These are phyloP conservation scores for Enteromius unitaeniatus DNA, from an alignment of 2,797 vertebrate genomes.

Conservation along the genomic window DNA sequence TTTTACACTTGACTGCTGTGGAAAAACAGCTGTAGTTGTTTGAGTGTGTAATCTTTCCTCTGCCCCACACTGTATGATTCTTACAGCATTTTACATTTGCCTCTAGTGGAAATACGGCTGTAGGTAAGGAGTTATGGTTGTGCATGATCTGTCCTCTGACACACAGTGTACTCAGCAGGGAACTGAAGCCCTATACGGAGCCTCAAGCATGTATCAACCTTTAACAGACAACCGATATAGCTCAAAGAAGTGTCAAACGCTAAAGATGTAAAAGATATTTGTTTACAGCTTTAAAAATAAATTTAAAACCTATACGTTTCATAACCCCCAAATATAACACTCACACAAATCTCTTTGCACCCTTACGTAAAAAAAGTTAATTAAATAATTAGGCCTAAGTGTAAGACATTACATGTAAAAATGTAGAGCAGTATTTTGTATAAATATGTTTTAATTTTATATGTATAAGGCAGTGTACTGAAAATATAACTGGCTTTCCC, in stretches of 20 bases:
- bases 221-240: constrained; percentile 27
- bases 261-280: neutral
- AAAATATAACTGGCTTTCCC: neutral
- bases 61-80: neutral
- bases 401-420: neutral
- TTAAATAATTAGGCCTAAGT: neutral
- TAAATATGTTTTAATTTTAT: neutral
- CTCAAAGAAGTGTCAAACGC: constrained; percentile 7
- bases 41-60: constrained; percentile 7
- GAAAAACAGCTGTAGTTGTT: neutral
- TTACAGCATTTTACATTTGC: neutral
- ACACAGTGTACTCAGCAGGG: constrained; percentile 4
- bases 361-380: neutral
- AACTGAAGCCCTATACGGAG: constrained; percentile 18
- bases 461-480: neutral
- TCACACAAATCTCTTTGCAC: neutral
- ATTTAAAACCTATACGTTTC: neutral
- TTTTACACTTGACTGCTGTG: neutral
- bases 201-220: constrained; percentile 44
- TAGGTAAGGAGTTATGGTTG: neutral
- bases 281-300: neutral
- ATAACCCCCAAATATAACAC: neutral
- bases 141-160: constrained; percentile 13
- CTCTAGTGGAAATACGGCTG: neutral
- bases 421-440: neutral